Evolutionary conservation across 2,888 invertebrate species (phyloP).

Genomic region (Leptopilina drosophilae): DNA sequence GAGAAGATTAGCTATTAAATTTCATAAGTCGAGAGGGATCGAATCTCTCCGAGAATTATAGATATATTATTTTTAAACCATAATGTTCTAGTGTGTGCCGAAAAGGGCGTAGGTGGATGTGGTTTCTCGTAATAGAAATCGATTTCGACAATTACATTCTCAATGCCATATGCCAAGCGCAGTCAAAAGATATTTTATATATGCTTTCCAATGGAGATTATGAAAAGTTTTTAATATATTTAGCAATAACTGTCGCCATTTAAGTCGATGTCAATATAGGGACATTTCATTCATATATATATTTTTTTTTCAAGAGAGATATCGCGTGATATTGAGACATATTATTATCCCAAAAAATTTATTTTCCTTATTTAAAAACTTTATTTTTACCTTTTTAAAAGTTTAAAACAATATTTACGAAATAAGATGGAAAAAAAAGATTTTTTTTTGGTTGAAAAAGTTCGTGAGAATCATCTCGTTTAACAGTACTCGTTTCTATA

Average conservation of each 20-base stretch:
- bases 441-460: too few relatives aligned
- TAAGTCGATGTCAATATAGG: not conserved
- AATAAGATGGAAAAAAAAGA: too few relatives aligned
- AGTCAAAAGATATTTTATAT: not conserved
- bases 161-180: slow-evolving; percentile 2
- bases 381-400: too few relatives aligned
- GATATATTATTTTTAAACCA: slow-evolving; percentile 31
- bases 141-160: slow-evolving; percentile 23
- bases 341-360: not conserved
- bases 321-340: not conserved
- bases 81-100: not conserved
- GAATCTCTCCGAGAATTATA: not conserved
- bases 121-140: slow-evolving; percentile 16
- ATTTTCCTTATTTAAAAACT: not conserved
- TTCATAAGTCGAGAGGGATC: not conserved
- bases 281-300: not conserved
- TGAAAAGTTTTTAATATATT: slow-evolving; percentile 13
- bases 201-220: slow-evolving; percentile 10
- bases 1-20: not conserved
- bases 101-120: slow-evolving; percentile 32
- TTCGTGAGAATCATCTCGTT: too few relatives aligned
- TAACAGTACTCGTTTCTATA: too few relatives aligned
- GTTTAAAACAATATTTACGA: not conserved
- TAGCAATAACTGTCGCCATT: slow-evolving; percentile 19
- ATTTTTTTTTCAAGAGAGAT: not conserved